These are phyloP conservation scores for Orgyia antiqua DNA, from an alignment of 2,888 invertebrate species.

Conservation along the genomic window DNA sequence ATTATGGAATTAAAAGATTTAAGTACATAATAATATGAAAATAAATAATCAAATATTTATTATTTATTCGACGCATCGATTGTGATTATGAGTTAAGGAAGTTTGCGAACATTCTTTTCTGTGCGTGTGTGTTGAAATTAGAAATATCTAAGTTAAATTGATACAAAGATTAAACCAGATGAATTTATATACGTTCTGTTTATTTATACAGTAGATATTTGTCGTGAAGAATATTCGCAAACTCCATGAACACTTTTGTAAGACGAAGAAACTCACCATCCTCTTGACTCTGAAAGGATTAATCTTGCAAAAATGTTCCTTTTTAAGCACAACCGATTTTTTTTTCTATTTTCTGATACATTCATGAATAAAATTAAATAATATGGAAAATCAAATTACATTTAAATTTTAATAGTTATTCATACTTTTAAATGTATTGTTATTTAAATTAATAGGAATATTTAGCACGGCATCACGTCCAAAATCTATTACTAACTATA, in stretches of 20 bases:
- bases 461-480: slow-evolving; percentile 38
- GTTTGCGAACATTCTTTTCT: slow-evolving; percentile 50
- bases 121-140: no score
- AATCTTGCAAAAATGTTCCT: slow-evolving; percentile 64
- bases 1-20: slow-evolving; percentile 8
- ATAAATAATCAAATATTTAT: slow-evolving; percentile 12
- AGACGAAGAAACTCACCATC: slow-evolving; percentile 69
- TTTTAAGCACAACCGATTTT: slow-evolving; percentile 47
- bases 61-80: slow-evolving; percentile 26
- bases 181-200: no score
- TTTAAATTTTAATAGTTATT: neutral
- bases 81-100: slow-evolving; percentile 46
- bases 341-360: neutral
- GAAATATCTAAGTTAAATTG: no score
- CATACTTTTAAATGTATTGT: no score
- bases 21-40: slow-evolving; percentile 5
- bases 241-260: slow-evolving; percentile 62
- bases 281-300: slow-evolving; percentile 66
- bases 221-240: slow-evolving; percentile 44
- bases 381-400: neutral
- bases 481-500: slow-evolving; percentile 38
- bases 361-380: neutral
- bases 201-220: no score
- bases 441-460: slow-evolving; percentile 1
- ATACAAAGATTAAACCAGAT: no score